phyloP scores from a whole-genome alignment of 2,888 invertebrate genomes.

The Auanema freiburgensis region DNA sequence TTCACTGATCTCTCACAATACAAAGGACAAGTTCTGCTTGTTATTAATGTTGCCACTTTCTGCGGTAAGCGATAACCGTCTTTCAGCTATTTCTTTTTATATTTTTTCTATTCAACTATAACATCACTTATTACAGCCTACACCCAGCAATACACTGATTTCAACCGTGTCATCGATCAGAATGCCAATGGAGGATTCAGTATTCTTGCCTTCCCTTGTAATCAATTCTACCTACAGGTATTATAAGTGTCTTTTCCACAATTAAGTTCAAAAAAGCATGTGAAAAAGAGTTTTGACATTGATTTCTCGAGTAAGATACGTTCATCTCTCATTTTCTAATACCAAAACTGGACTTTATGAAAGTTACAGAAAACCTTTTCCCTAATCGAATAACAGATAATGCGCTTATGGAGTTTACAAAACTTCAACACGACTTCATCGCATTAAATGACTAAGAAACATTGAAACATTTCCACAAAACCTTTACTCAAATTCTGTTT shows the following conservation, averaged over 20 bases:
- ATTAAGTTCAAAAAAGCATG: not conserved
- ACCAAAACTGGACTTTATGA: too few species aligned
- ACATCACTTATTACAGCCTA: slow-evolving; percentile 53
- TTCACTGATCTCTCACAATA: slow-evolving; percentile 61
- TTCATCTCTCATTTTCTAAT: too few species aligned
- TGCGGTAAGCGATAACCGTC: slow-evolving; percentile 46
- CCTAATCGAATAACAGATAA: too few species aligned
- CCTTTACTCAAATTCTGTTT: slow-evolving; percentile 17
- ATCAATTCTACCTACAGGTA: slow-evolving; percentile 62
- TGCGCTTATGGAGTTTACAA: too few species aligned
- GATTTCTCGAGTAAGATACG: too few species aligned
- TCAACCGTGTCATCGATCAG: slow-evolving; percentile 62
- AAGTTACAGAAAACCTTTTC: too few species aligned
- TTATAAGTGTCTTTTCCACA: not conserved
- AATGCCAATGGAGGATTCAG: slow-evolving; percentile 58
- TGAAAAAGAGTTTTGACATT: too few species aligned
- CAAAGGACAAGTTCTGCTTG: slow-evolving; percentile 58
- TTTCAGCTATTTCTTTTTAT: slow-evolving; percentile 15
- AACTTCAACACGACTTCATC: too few species aligned
- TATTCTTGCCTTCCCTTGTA: slow-evolving; percentile 64
- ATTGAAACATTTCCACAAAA: slow-evolving; percentile 3
- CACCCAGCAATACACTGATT: slow-evolving; percentile 64
- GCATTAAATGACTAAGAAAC: too few species aligned
- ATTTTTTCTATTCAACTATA: slow-evolving; percentile 4
- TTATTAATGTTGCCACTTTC: slow-evolving; percentile 63